Evolutionary conservation across 23 tunicate species (phyloP), one percentile per base, ranked within the genome.

Genomic region (Clavelina lepadiformis): DNA sequence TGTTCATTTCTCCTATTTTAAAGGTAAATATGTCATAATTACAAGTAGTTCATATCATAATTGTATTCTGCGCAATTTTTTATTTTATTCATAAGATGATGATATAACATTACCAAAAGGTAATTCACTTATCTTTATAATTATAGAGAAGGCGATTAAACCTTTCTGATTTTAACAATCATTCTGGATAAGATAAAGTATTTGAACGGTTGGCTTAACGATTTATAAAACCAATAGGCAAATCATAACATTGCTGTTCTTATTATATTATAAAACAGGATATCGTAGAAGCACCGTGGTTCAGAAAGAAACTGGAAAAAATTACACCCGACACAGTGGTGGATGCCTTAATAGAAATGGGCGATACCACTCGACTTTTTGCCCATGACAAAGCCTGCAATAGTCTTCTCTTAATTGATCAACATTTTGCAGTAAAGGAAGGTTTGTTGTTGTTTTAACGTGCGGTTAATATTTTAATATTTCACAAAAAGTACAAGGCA

Each of bases 361-460:
- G 78, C 6, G 72, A 80, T 59, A 71, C 76, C 1, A 15, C 46
- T 11, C 56, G 87, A 63, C 24, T 63, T 1, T 67, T 71, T 32
- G 87, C 77, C 29, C 87, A 80, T 23, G 70, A 72, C 31, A 80
- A 80, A 34, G 72, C 78, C 0, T 71, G 78, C 36, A 73, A 71
- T n/a, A n/a, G n/a, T n/a, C n/a, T n/a, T n/a, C n/a, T n/a, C n/a
- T n/a, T n/a, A n/a, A n/a, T n/a, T n/a, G n/a, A n/a, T n/a, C n/a
- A n/a, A n/a, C n/a, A n/a, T 23, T 80, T 61, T 56, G 25, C 33
- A 7, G 60, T 55, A 25, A 29, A 21, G 19, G 76, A 35, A 35
- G 65, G 65, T 55, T 25, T 5, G 76, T 2, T 41, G 49, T 8
- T 8, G 11, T n/a, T n/a, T n/a, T n/a, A n/a, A n/a, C n/a, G n/a